phyloP scores from a whole-genome alignment of 2,113 vertebrate genomes.

The Uria aalge region DNA sequence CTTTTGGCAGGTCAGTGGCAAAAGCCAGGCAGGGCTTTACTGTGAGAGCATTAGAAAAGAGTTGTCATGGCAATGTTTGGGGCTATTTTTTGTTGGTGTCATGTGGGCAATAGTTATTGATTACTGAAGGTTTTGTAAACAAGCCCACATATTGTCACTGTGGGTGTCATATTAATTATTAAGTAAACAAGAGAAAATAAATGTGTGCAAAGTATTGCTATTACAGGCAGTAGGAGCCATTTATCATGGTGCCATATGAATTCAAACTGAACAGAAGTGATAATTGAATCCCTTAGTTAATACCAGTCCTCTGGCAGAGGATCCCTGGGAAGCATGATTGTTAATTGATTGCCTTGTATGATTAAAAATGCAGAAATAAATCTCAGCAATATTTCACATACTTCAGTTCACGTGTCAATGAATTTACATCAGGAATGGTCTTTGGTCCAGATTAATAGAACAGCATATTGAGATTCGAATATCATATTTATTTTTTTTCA shows the following conservation, averaged over 20 bases:
- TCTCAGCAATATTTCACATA: background rate
- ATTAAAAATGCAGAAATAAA: conserved; percentile 22
- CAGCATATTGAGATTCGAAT: background rate
- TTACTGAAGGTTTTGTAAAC: conserved; percentile 38
- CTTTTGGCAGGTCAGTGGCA: background rate
- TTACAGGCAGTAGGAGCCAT: background rate
- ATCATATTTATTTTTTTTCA: background rate
- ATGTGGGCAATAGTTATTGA: background rate
- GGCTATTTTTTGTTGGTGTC: background rate
- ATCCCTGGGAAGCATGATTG: background rate
- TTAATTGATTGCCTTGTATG: conserved; percentile 2
- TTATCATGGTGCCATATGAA: conserved; percentile 35
- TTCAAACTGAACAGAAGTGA: conserved; percentile 44
- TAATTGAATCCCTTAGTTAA: conserved; percentile 44
- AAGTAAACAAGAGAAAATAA: conserved; percentile 61
- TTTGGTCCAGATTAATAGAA: background rate
- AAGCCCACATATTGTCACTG: background rate
- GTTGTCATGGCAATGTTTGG: background rate
- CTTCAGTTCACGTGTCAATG: background rate
- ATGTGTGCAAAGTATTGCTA: conserved; percentile 18
- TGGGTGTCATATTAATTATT: conserved; percentile 53
- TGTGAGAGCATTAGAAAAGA: background rate
- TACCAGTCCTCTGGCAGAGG: background rate
- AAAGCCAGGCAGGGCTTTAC: background rate
- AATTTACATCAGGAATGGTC: background rate